Evolutionary conservation across 2,888 invertebrate species (phyloP).

Genomic region (Pherbina coryleti): DNA sequence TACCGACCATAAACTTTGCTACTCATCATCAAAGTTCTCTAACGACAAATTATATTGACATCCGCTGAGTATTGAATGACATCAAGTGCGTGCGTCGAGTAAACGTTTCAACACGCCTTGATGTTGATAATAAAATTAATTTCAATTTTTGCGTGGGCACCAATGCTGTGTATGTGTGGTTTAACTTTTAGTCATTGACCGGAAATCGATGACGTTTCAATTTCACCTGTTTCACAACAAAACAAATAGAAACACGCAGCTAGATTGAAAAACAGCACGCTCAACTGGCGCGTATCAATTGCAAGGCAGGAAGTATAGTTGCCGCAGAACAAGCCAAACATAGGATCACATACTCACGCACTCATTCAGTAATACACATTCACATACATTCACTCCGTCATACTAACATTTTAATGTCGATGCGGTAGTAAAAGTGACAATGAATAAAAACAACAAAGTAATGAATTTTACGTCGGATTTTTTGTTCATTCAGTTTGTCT

Average conservation of each 20-base stretch:
- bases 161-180: constrained; percentile 6
- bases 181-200: constrained; percentile 14
- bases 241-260: neutral
- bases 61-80: too few species aligned
- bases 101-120: too few species aligned
- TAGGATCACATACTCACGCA: constrained; percentile 8
- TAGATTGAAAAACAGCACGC: neutral
- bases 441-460: constrained; percentile 15
- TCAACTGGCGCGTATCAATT: neutral
- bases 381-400: constrained; percentile 23
- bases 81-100: too few species aligned
- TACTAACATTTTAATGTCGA: neutral
- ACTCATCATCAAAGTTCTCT: too few species aligned
- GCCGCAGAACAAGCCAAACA: neutral
- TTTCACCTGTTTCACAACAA: constrained; percentile 9
- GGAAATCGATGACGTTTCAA: constrained; percentile 23
- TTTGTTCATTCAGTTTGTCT: constrained; percentile 1
- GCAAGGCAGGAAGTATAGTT: neutral
- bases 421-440: neutral
- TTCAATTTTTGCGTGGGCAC: constrained; percentile 8
- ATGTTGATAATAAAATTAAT: neutral
- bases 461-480: constrained; percentile 23
- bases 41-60: too few species aligned
- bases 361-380: neutral
- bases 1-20: too few species aligned